Conservation (phyloP, 2,797 vertebrate genomes). For the Falco rusticolus region DNA sequence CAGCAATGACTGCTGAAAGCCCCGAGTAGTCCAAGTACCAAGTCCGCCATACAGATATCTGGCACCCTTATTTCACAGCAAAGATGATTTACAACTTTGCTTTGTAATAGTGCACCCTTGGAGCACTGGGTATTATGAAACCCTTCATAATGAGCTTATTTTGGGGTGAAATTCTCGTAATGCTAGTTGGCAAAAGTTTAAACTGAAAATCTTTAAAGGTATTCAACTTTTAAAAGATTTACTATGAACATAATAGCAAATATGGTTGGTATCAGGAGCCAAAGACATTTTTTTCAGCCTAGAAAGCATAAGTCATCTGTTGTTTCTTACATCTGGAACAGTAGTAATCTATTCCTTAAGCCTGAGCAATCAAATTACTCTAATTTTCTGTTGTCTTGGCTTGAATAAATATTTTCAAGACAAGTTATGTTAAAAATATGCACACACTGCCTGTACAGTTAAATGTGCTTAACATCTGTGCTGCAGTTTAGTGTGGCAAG, state of each 20-base stretch:
- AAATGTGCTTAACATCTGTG: constrained; percentile 67
- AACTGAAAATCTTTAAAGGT: constrained; percentile 19
- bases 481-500: background rate
- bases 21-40: background rate
- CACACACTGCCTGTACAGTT: constrained; percentile 11
- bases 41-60: background rate
- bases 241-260: constrained; percentile 36
- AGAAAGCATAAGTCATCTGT: constrained; percentile 34
- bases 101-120: background rate
- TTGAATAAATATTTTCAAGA: constrained; percentile 68
- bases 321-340: constrained; percentile 54
- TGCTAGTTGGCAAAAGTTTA: background rate
- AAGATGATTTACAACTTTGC: constrained; percentile 10
- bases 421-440: constrained; percentile 68
- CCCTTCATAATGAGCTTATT: background rate
- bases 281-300: constrained; percentile 7
- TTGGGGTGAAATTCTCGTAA: background rate
- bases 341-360: constrained; percentile 48
- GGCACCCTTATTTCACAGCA: background rate
- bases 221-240: constrained; percentile 57
- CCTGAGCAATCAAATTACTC: constrained; percentile 52
- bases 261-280: constrained; percentile 37
- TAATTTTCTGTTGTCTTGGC: constrained; percentile 62
- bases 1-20: background rate
- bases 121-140: background rate